phyloP scores from a whole-genome alignment of 1,140 invertebrate species.

The Heliconius congener region DNA sequence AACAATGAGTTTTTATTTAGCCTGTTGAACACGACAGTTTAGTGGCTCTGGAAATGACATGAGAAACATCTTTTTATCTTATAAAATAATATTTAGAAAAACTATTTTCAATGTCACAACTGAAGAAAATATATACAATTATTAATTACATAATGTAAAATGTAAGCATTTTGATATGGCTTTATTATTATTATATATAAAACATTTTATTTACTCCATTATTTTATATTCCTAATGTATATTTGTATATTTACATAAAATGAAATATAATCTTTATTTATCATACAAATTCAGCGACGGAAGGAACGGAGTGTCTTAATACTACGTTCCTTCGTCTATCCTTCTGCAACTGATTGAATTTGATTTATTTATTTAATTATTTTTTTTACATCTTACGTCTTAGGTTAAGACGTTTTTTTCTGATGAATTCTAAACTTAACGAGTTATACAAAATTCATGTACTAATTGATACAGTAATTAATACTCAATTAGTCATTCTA shows the following conservation, averaged over 20 bases:
- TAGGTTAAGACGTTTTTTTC: not conserved
- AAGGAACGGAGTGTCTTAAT: too few relatives aligned
- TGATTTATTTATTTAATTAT: too few relatives aligned
- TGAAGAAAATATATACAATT: not conserved
- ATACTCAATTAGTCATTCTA: conserved; percentile 68
- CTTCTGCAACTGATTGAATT: too few relatives aligned
- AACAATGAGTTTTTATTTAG: conserved; percentile 36
- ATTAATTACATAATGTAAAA: not conserved
- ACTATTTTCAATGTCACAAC: conserved; percentile 20
- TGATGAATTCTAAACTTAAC: not conserved
- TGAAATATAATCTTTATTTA: too few relatives aligned
- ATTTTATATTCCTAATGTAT: too few relatives aligned
- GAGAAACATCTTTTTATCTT: conserved; percentile 32
- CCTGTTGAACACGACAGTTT: conserved; percentile 37
- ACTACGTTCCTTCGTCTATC: too few relatives aligned
- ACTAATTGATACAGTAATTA: conserved; percentile 75
- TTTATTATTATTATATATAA: too few relatives aligned
- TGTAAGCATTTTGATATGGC: not conserved
- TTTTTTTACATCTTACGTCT: not conserved
- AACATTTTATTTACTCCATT: too few relatives aligned
- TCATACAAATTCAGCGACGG: too few relatives aligned
- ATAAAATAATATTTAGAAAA: conserved; percentile 30
- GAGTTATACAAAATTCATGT: conserved; percentile 49
- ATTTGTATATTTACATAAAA: too few relatives aligned
- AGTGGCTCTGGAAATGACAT: conserved; percentile 29